Percentiles rank a stretch among this genome's conserved stretches.
phyloP scores from a whole-genome alignment of 2,888 invertebrate species.

The Clunio marinus region DNA sequence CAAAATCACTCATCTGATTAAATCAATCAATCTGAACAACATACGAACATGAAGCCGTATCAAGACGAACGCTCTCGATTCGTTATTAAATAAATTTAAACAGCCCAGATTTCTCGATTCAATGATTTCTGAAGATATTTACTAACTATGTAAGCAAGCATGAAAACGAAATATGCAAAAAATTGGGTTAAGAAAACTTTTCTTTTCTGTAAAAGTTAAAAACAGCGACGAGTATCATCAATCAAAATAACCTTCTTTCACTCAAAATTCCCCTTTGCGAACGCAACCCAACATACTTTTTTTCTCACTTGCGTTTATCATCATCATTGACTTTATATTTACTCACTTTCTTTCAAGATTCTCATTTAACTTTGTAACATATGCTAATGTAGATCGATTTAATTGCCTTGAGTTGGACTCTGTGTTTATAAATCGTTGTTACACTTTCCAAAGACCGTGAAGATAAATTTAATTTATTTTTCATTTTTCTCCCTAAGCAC shows the following conservation, averaged over 20 bases:
- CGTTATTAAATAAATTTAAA: neutral
- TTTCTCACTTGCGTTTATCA: too few relatives aligned
- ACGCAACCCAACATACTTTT: neutral
- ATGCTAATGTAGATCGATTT: neutral
- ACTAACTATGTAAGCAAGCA: too few relatives aligned
- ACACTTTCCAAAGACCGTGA: neutral
- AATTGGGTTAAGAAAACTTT: conserved; percentile 8
- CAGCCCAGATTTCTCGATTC: neutral
- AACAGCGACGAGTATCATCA: conserved; percentile 12
- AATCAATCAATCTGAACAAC: neutral
- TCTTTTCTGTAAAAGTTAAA: too few relatives aligned
- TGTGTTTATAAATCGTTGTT: conserved; percentile 4
- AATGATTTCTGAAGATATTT: too few relatives aligned
- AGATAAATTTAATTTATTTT: neutral
- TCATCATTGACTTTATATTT: too few relatives aligned
- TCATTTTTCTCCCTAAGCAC: neutral
- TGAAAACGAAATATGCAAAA: conserved; percentile 13
- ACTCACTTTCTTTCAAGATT: conserved; percentile 3
- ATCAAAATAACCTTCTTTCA: too few relatives aligned
- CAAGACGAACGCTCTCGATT: neutral
- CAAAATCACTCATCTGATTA: neutral
- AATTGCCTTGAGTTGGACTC: conserved; percentile 4
- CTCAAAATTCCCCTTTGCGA: too few relatives aligned
- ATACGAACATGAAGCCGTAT: too few relatives aligned
- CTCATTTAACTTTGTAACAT: neutral